These are phyloP conservation scores for Calameuta idolon DNA, from an alignment of 2,888 invertebrate genomes.

Conservation along the genomic window DNA sequence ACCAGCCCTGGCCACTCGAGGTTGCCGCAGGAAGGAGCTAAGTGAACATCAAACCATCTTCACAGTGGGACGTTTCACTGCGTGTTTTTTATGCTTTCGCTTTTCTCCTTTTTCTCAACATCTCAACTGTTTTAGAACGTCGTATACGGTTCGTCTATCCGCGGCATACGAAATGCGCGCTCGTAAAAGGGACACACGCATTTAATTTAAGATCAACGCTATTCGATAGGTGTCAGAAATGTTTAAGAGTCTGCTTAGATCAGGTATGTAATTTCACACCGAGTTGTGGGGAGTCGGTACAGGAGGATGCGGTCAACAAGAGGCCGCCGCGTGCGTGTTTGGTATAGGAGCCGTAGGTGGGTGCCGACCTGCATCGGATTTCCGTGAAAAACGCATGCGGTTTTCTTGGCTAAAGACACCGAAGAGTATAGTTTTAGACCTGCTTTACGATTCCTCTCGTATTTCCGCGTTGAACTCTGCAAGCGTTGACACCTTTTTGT, in stretches of 20 bases:
- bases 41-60: not conserved
- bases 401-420: not conserved
- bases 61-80: not conserved
- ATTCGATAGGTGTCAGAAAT: constrained; percentile 13
- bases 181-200: not conserved
- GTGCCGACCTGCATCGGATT: not conserved
- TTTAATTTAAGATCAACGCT: not conserved
- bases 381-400: constrained; percentile 3
- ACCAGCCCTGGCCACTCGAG: not conserved
- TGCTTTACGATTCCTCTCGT: not conserved
- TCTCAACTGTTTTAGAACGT: not conserved
- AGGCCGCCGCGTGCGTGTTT: not conserved
- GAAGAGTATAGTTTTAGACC: not conserved
- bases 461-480: not conserved
- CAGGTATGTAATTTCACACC: constrained; percentile 37
- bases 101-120: not conserved
- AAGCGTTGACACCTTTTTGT: not conserved
- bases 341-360: not conserved
- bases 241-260: constrained; percentile 25
- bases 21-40: not conserved
- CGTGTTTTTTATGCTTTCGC: not conserved
- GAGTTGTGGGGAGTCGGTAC: not conserved
- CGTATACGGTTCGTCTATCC: not conserved
- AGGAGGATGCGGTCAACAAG: not conserved
- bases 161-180: not conserved